These are phyloP conservation scores for Eulemur coronatus DNA, from an alignment of 2,797 vertebrate genomes.

Conservation along the genomic window DNA sequence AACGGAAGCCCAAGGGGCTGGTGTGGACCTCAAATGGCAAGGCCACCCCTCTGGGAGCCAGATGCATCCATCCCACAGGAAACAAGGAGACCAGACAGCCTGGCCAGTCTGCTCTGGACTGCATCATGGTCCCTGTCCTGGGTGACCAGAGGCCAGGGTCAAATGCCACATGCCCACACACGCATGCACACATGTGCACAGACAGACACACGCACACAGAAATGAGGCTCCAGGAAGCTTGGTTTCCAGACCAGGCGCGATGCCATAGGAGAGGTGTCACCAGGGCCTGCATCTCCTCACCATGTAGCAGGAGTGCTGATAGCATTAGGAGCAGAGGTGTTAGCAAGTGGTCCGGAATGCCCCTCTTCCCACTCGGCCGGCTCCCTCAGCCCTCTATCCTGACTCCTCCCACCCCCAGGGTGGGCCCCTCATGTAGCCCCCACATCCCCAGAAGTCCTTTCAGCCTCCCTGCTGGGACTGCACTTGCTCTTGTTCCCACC, in stretches of 20 bases:
- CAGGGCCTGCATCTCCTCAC: not conserved
- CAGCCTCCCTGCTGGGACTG: not conserved
- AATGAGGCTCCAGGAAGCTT: not conserved
- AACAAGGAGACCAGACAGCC: not conserved
- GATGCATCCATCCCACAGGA: accelerated
- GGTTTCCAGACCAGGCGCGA: not conserved
- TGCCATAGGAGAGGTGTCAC: not conserved
- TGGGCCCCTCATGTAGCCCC: not conserved
- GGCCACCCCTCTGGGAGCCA: not conserved
- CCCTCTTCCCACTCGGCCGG: not conserved
- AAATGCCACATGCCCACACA: not conserved
- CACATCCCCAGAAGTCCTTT: too few relatives aligned
- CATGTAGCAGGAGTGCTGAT: not conserved
- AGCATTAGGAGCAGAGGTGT: not conserved
- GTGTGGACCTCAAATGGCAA: not conserved
- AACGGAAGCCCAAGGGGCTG: not conserved
- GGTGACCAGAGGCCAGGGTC: not conserved
- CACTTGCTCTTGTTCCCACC: not conserved
- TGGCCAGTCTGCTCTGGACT: not conserved
- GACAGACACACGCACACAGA: too few relatives aligned
- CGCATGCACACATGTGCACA: accelerated
- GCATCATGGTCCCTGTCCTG: not conserved
- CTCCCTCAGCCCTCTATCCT: not conserved
- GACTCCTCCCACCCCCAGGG: not conserved
- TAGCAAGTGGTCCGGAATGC: accelerated